Conservation (phyloP, 2,797 vertebrate species). For the Eulemur mongoz region DNA sequence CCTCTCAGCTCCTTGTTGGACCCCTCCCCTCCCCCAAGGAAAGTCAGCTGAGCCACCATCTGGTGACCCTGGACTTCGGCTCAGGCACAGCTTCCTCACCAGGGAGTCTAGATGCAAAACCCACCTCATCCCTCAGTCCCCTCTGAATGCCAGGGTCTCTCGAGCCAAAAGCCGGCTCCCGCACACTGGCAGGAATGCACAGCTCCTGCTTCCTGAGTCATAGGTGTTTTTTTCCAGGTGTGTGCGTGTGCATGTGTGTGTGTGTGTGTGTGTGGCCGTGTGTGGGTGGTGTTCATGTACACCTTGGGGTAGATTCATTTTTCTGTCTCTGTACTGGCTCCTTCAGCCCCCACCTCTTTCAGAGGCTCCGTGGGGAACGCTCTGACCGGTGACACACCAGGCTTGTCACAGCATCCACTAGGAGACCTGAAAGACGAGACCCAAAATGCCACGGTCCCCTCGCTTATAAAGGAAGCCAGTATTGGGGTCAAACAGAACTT, state of each 20-base stretch:
- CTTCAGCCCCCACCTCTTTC: background rate
- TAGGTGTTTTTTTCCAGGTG: background rate
- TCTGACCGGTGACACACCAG: background rate
- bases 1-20: background rate
- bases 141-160: background rate
- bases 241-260: background rate
- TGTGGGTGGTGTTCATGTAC: too few species aligned
- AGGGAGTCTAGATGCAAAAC: background rate
- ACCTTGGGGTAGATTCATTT: background rate
- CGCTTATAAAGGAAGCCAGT: background rate
- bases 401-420: background rate
- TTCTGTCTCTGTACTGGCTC: background rate
- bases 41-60: background rate
- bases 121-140: background rate
- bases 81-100: background rate
- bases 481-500: background rate
- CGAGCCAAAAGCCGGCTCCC: background rate
- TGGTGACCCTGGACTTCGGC: background rate
- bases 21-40: too few species aligned
- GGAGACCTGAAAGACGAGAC: background rate
- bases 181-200: accelerated
- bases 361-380: background rate
- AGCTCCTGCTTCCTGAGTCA: background rate
- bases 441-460: accelerated
- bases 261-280: background rate